Base-by-base conservation (phyloP, 2,888 invertebrate genomes). In the Lasioglossum calceatum region DNA sequence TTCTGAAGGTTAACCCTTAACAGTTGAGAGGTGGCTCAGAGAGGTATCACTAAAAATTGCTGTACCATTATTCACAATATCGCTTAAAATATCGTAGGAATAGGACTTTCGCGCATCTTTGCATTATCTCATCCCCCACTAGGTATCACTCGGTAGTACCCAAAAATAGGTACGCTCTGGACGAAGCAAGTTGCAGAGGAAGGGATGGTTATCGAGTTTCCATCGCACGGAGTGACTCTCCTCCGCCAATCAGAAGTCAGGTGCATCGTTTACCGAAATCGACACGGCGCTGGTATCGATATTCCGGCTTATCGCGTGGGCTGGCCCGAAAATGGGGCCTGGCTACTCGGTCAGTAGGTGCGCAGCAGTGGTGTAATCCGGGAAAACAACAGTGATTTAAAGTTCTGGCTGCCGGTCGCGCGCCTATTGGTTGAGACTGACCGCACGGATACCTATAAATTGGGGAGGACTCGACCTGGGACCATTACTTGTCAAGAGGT, bases 371-470 rank as follows among this genome's bases (percentile, higher is more conserved):
- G 50, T 1, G 5, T 19, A 8, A 50, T 50, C 23, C n/a, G n/a
- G 39, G 0, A 76, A 44, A 76, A 84, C 85, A 84, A 86, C 83
- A 85, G 87, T 0, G 5, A 5, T 47, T 47, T 16, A 16, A 0
- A 23, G 4, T 8, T 2, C 8, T 54, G 19, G 19, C 19, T 2
- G 10, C 0, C 42, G 54, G 61, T 79, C 79, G 32, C 2, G 39
- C 81, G 23, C 70, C 76, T 83, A 89, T 90, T 89, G 90, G 90
- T 79, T 79, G 80, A 77, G 71, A 42, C 47, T 44, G 39, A 64
- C 74, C 74, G 73, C 79, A 1, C 71, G 78, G 50, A 1, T 4
- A 73, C 61, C 90, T 91, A 91, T 87, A 92, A 92, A 93, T 92
- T 91, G 89, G 84, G 90, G 84, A 84, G 88, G 75, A 82, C 77